Evolutionary conservation across 2,797 vertebrate species (phyloP).

Genomic region (Saxicola maurus): DNA sequence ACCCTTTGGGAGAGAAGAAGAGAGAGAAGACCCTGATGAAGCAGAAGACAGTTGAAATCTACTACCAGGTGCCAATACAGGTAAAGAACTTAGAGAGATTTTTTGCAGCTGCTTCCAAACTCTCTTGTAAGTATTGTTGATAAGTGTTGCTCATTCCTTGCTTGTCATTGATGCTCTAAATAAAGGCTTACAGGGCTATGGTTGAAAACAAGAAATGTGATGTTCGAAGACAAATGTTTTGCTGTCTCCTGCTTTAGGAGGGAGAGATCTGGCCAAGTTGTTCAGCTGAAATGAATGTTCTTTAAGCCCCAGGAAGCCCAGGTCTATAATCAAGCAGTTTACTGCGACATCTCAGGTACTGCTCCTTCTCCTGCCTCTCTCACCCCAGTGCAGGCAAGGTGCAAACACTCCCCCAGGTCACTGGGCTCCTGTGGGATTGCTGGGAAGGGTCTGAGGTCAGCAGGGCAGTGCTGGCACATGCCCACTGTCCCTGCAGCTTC

Average conservation of each 20-base stretch:
- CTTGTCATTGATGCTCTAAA: neutral
- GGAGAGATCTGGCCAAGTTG: constrained; percentile 84
- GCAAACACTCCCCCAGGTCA: neutral
- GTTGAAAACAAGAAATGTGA: neutral
- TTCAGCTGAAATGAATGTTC: constrained; percentile 69
- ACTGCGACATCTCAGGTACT: constrained; percentile 84
- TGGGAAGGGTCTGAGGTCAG: neutral
- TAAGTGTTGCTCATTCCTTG: neutral
- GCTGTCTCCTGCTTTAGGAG: constrained; percentile 69
- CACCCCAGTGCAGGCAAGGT: rapidly evolving
- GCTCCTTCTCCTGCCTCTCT: neutral
- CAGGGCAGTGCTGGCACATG: neutral
- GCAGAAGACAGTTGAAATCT: neutral
- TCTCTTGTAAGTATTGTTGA: neutral
- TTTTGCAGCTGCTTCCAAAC: neutral
- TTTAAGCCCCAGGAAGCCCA: constrained; percentile 81
- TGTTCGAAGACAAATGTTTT: neutral
- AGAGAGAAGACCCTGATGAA: neutral
- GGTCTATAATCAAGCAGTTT: constrained; percentile 77
- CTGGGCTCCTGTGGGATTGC: rapidly evolving
- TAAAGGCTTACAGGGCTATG: neutral
- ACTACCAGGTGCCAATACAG: neutral
- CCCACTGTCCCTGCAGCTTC: neutral
- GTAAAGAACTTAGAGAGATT: neutral
- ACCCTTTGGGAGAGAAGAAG: neutral